Evolutionary conservation across 1,140 invertebrate species (phyloP).

Genomic region (Aphidius ervi): DNA sequence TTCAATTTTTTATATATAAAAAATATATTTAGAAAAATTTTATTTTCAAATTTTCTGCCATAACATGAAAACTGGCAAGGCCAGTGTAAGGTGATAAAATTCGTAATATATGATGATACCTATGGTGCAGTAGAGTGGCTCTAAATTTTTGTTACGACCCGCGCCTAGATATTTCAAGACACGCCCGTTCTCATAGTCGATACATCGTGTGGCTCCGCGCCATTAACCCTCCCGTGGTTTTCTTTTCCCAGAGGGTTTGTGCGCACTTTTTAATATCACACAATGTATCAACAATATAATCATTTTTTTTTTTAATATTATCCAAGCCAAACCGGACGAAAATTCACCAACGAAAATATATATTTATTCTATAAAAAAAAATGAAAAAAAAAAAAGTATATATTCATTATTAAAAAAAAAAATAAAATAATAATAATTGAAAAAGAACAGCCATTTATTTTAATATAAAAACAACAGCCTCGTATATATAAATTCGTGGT

Average conservation of each 20-base stretch:
- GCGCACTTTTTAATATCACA: conserved; percentile 27
- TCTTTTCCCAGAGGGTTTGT: background rate
- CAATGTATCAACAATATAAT: conserved; percentile 14
- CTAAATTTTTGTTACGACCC: conserved; percentile 40
- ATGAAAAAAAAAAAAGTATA: no score
- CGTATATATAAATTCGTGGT: no score
- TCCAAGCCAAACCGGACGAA: no score
- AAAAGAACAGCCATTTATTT: no score
- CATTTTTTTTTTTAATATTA: no score
- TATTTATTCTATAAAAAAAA: no score
- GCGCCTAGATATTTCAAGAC: conserved; percentile 39
- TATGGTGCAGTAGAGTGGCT: conserved; percentile 31
- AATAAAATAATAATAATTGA: no score
- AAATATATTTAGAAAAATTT: background rate
- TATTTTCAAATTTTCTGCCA: background rate
- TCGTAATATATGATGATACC: conserved; percentile 38
- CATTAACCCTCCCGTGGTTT: conserved; percentile 25
- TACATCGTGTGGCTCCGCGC: conserved; percentile 26
- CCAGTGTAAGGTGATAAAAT: conserved; percentile 34
- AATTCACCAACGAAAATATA: no score
- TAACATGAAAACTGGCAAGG: conserved; percentile 12
- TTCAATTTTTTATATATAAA: no score
- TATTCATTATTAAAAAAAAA: no score
- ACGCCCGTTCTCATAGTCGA: conserved; percentile 32
- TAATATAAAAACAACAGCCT: no score